Percentiles rank a stretch among this genome's conserved stretches.
Conservation (phyloP, 2,888 invertebrate species). For the Lomographa bimaculata region DNA sequence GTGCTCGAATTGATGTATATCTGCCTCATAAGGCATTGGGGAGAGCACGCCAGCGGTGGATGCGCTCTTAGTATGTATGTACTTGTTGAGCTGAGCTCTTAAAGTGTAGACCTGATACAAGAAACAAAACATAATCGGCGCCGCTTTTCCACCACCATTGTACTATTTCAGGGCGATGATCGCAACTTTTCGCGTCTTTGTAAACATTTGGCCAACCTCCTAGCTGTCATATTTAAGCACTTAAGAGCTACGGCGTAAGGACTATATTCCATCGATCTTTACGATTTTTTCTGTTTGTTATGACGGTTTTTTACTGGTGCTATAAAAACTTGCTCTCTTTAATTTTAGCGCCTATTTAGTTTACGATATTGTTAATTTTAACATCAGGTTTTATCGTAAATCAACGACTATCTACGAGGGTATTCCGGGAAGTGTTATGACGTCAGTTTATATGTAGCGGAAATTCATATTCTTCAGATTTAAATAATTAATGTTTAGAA, state of each 20-base stretch:
- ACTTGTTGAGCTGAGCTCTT: too few relatives aligned
- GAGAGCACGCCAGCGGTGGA: too few relatives aligned
- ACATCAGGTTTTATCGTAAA: constrained; percentile 13
- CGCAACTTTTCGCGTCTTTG: constrained; percentile 19
- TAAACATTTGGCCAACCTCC: constrained; percentile 31
- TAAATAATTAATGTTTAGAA: too few relatives aligned
- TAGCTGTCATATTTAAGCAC: constrained; percentile 21
- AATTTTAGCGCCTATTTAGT: constrained; percentile 19
- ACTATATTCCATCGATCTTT: constrained; percentile 16
- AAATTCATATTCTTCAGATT: too few relatives aligned
- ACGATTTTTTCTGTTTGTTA: constrained; percentile 20
- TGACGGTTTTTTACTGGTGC: constrained; percentile 26
- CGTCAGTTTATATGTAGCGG: too few relatives aligned
- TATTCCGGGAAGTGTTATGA: too few relatives aligned
- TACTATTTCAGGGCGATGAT: constrained; percentile 20
- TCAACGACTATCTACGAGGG: too few relatives aligned
- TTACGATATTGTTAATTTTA: constrained; percentile 22
- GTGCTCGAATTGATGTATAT: too few relatives aligned
- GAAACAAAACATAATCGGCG: too few relatives aligned
- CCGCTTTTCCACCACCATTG: constrained; percentile 8
- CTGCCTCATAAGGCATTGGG: too few relatives aligned
- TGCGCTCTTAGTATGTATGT: too few relatives aligned
- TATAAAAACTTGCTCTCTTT: constrained; percentile 20
- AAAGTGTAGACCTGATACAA: too few relatives aligned
- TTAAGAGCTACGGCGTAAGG: constrained; percentile 18